Evolutionary conservation across 2,888 invertebrate species (phyloP).

Genomic region (Neria commutata): DNA sequence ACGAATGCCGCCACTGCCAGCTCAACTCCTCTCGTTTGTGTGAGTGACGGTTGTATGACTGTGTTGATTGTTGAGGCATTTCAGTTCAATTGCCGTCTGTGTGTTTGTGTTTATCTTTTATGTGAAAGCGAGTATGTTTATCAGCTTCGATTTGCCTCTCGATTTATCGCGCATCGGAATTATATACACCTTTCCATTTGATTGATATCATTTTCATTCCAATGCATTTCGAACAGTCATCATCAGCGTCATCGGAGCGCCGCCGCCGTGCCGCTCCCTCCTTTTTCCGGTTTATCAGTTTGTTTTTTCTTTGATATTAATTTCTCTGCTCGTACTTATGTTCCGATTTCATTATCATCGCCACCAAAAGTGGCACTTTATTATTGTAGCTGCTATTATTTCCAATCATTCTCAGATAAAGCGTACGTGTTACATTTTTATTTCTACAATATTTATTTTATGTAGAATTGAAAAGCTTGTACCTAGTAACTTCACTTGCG

Average conservation of each 20-base stretch:
- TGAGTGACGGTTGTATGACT: not conserved
- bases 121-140: too few relatives aligned
- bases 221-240: too few relatives aligned
- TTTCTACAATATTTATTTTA: too few relatives aligned
- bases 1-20: too few relatives aligned
- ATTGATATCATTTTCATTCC: not conserved
- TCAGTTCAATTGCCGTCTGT: not conserved
- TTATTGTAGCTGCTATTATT: not conserved
- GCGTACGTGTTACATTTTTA: too few relatives aligned
- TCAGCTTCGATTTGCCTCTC: not conserved
- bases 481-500: too few relatives aligned
- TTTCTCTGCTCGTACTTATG: not conserved
- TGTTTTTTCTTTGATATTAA: not conserved
- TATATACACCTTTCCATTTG: not conserved
- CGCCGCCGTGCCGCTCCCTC: not conserved
- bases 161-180: not conserved
- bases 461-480: too few relatives aligned
- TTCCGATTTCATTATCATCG: constrained; percentile 4
- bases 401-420: too few relatives aligned
- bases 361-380: not conserved
- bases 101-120: too few relatives aligned
- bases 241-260: not conserved
- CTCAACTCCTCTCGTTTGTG: too few relatives aligned
- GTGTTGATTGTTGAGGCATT: not conserved
- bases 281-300: not conserved